Base-by-base conservation (phyloP, 2,797 vertebrate genomes). In the Onychomys torridus region DNA sequence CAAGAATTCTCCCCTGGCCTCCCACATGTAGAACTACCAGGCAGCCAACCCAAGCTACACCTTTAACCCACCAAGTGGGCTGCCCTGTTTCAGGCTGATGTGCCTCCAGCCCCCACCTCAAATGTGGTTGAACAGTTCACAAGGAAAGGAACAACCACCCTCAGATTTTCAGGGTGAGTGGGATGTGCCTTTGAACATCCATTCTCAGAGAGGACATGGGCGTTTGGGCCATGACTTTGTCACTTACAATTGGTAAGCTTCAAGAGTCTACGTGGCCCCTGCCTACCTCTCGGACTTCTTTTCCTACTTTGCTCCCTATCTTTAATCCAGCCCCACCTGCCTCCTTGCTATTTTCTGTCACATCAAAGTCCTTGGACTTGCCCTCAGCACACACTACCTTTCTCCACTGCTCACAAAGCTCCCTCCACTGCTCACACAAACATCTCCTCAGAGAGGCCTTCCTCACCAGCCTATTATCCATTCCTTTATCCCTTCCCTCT, bases 31-130 rank as follows among this genome's bases (percentile, higher is more conserved):
- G 86, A 96, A 91, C 71, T 4, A 61, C 92, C 19, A 17, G 77
- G 93, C 84, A 95, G 84, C 65, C 84, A 95, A 52, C 90, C 87
- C 71, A 77, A 78, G 81, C 92, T 96, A 37, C 87, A 94, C 85
- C 94, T 88, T 0, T 67, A 85, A 82, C 71, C 84, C 71, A 92
- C 23, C 1, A 59, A 27, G 61, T 49, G 63, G n/a, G 65, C 81
- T 78, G 59, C 71, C 9, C 0, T 32, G 82, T 90, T 61, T 94
- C 81, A 88, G 89, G 37, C 73, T 27, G 12, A 96, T 25, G 46
- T 25, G 77, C 69, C 57, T 23, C 75, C 40, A 91, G 91, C 85
- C 92, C 75, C 89, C 93, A 94, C 86, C 6, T 43, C 34, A 93
- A 4, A 1, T 83, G 27, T 46, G 55, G 67, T n/a, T 94, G 43